phyloP scores from a whole-genome alignment of 2,888 invertebrate genomes.

The Tachina lurida region DNA sequence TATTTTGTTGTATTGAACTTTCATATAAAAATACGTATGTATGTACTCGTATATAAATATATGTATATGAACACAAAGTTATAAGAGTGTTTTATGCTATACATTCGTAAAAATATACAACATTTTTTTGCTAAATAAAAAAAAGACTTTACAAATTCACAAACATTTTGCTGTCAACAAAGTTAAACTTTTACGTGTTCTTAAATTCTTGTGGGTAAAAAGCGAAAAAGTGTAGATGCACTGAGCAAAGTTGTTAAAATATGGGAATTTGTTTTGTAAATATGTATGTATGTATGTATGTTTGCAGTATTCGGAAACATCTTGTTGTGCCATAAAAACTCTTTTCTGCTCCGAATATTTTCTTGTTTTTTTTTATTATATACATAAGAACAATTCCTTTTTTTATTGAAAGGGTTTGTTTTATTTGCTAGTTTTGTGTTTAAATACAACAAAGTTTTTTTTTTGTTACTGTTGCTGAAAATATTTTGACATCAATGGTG shows the following conservation, averaged over 20 bases:
- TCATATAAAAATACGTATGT: conserved; percentile 19
- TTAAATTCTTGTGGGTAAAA: conserved; percentile 22
- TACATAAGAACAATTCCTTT: background rate
- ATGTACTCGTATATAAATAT: background rate
- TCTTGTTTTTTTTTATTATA: background rate
- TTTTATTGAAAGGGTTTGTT: conserved; percentile 29
- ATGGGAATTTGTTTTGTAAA: conserved; percentile 18
- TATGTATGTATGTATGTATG: conserved; percentile 4
- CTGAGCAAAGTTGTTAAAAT: conserved; percentile 58
- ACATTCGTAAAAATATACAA: background rate
- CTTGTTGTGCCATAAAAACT: conserved; percentile 52
- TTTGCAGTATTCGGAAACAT: background rate
- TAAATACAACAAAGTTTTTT: conserved; percentile 65
- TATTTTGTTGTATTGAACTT: conserved; percentile 46
- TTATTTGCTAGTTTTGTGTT: conserved; percentile 23
- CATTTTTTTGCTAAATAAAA: conserved; percentile 50
- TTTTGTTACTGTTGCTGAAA: conserved; percentile 48
- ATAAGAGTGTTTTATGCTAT: background rate
- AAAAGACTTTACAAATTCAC: conserved; percentile 58
- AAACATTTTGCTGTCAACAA: conserved; percentile 70
- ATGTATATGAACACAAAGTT: conserved; percentile 1
- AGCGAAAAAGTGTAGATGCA: conserved; percentile 25
- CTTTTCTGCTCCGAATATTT: background rate
- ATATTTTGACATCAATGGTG: conserved; percentile 62
- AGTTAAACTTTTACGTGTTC: conserved; percentile 60